These are phyloP conservation scores for Phoxinus dragarum DNA, from an alignment of 2,797 vertebrate genomes.

Conservation along the genomic window DNA sequence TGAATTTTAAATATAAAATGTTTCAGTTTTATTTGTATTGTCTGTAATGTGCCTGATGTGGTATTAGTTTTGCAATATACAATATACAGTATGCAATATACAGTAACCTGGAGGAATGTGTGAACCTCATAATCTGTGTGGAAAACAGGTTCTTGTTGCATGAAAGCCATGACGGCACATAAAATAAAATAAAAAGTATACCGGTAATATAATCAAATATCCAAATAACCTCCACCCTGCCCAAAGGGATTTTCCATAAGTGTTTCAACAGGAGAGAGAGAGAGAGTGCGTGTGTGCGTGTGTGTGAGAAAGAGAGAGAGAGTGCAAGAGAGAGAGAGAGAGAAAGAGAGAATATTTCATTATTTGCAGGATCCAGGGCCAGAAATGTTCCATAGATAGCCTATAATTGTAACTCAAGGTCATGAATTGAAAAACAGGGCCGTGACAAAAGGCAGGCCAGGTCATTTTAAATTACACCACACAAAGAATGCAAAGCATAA, in stretches of 20 bases:
- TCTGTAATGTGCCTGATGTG: background rate
- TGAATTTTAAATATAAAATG: background rate
- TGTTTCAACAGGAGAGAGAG: constrained; percentile 32
- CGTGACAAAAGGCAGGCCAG: constrained; percentile 75
- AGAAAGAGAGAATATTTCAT: constrained; percentile 57
- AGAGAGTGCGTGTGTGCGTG: constrained; percentile 21
- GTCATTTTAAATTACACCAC: constrained; percentile 81
- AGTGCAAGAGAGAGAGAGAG: background rate
- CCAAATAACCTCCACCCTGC: constrained; percentile 54
- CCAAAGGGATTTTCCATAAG: constrained; percentile 45
- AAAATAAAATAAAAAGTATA: constrained; percentile 14
- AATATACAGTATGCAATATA: background rate
- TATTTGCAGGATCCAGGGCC: constrained; percentile 56
- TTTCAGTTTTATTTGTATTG: constrained; percentile 6
- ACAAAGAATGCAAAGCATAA: constrained; percentile 70
- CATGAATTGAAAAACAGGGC: constrained; percentile 76
- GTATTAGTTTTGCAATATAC: background rate
- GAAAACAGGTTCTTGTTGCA: constrained; percentile 4
- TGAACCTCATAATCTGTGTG: constrained; percentile 16
- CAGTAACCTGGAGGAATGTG: constrained; percentile 24
- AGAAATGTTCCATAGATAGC: constrained; percentile 63
- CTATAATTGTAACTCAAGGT: constrained; percentile 79
- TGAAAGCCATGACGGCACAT: constrained; percentile 41
- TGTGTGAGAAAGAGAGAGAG: constrained; percentile 27
- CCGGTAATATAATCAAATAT: constrained; percentile 55